These are phyloP conservation scores for Chrysopilus asiliformis DNA, from an alignment of 2,888 invertebrate species.

Conservation along the genomic window DNA sequence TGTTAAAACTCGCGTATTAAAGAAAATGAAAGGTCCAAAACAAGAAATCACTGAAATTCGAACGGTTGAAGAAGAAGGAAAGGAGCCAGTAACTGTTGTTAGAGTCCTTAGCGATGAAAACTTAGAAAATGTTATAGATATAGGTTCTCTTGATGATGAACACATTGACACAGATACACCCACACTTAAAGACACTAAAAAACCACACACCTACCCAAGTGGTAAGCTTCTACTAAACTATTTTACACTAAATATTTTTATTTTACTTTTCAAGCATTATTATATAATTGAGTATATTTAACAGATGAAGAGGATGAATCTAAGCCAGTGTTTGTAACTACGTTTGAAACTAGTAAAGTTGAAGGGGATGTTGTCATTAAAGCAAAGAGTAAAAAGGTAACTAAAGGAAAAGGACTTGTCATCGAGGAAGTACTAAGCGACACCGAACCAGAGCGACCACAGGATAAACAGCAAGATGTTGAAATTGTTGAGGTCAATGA, in stretches of 20 bases:
- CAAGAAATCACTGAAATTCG: slow-evolving; percentile 38
- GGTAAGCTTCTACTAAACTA: slow-evolving; percentile 23
- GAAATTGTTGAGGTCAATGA: slow-evolving; percentile 33
- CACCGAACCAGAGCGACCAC: slow-evolving; percentile 25
- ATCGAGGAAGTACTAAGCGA: slow-evolving; percentile 35
- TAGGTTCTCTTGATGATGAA: slow-evolving; percentile 30
- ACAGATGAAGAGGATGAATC: slow-evolving; percentile 25
- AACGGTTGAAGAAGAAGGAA: slow-evolving; percentile 35
- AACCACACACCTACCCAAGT: slow-evolving; percentile 24
- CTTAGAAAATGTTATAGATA: slow-evolving; percentile 30
- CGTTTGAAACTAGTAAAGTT: slow-evolving; percentile 34
- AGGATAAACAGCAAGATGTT: slow-evolving; percentile 23
- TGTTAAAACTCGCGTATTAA: slow-evolving; percentile 33
- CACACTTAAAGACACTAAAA: slow-evolving; percentile 21
- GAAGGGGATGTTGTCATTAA: slow-evolving; percentile 31
- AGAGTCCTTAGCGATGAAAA: slow-evolving; percentile 19
- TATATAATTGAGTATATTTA: slow-evolving; percentile 2
- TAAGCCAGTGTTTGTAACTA: slow-evolving; percentile 33
- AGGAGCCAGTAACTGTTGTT: slow-evolving; percentile 28
- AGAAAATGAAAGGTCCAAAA: slow-evolving; percentile 32
- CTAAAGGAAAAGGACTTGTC: slow-evolving; percentile 29
- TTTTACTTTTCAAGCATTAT: no score
- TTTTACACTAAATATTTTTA: no score
- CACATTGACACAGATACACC: slow-evolving; percentile 16
- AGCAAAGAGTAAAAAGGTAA: slow-evolving; percentile 31